These are phyloP conservation scores for Cyprinodon variegatus DNA, from an alignment of 2,113 vertebrate genomes.

Conservation along the genomic window DNA sequence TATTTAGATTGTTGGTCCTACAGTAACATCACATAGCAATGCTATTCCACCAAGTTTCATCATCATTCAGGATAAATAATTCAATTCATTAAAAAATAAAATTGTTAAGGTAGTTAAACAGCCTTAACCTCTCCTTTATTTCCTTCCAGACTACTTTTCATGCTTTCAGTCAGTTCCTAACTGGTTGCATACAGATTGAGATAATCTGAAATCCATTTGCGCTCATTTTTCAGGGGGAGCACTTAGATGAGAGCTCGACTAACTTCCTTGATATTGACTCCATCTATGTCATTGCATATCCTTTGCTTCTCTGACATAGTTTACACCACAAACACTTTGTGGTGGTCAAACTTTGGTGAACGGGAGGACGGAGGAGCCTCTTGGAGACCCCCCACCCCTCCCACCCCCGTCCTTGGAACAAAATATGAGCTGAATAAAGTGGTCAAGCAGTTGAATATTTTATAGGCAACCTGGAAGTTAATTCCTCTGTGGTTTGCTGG, in stretches of 20 bases:
- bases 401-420: conserved; percentile 24
- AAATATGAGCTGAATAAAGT: conserved; percentile 67
- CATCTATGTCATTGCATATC: background rate
- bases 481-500: conserved; percentile 61
- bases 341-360: conserved; percentile 11
- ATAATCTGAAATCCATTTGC: conserved; percentile 3
- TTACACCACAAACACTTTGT: conserved; percentile 10
- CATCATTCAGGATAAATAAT: background rate
- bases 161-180: background rate
- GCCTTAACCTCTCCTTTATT: too few relatives aligned
- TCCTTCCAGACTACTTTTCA: background rate
- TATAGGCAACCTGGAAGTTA: conserved; percentile 71
- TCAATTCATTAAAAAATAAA: background rate
- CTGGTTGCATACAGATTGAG: background rate
- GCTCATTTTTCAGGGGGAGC: background rate
- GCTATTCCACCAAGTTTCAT: background rate
- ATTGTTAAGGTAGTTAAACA: background rate
- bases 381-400: conserved; percentile 1
- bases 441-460: conserved; percentile 73
- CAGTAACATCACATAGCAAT: background rate
- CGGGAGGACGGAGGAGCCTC: background rate
- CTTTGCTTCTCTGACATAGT: conserved; percentile 5
- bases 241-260: background rate
- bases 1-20: background rate
- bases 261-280: conserved; percentile 6